Evolutionary conservation across 2,888 invertebrate genomes (phyloP).

Genomic region (Rotaria sp.): DNA sequence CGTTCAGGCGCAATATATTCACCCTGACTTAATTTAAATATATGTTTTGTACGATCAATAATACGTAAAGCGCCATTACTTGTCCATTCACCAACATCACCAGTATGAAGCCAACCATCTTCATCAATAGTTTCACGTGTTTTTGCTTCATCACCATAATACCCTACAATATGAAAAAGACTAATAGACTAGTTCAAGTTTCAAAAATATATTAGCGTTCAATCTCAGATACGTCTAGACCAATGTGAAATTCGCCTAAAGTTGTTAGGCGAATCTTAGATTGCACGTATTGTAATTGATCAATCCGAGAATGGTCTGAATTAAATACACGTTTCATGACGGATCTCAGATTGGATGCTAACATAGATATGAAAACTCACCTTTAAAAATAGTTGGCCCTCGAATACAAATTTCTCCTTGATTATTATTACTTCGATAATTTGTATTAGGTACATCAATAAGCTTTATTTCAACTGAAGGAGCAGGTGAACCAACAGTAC

Average conservation of each 20-base stretch:
- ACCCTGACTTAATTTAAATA: slow-evolving; percentile 37
- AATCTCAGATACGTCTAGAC: too few species aligned
- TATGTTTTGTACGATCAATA: slow-evolving; percentile 37
- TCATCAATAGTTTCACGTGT: slow-evolving; percentile 35
- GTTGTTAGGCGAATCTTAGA: too few species aligned
- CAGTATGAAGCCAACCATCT: slow-evolving; percentile 40
- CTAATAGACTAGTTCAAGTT: too few species aligned
- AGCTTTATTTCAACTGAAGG: slow-evolving; percentile 31
- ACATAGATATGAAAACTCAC: slow-evolving; percentile 49
- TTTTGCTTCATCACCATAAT: slow-evolving; percentile 37
- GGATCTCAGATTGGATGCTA: too few species aligned
- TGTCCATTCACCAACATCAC: slow-evolving; percentile 37
- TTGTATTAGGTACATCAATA: slow-evolving; percentile 39
- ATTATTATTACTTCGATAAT: slow-evolving; percentile 33
- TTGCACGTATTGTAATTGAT: too few species aligned
- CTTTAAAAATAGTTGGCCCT: slow-evolving; percentile 51
- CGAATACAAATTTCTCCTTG: slow-evolving; percentile 37
- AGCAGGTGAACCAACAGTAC: slow-evolving; percentile 37
- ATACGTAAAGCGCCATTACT: slow-evolving; percentile 34
- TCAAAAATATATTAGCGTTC: too few species aligned
- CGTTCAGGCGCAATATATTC: slow-evolving; percentile 39
- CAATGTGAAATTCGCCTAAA: too few species aligned
- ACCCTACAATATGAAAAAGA: slow-evolving; percentile 51
- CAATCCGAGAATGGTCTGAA: too few species aligned
- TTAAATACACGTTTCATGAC: too few species aligned